Conservation (phyloP, 2,888 invertebrate species). For the Melitaea athalia region DNA sequence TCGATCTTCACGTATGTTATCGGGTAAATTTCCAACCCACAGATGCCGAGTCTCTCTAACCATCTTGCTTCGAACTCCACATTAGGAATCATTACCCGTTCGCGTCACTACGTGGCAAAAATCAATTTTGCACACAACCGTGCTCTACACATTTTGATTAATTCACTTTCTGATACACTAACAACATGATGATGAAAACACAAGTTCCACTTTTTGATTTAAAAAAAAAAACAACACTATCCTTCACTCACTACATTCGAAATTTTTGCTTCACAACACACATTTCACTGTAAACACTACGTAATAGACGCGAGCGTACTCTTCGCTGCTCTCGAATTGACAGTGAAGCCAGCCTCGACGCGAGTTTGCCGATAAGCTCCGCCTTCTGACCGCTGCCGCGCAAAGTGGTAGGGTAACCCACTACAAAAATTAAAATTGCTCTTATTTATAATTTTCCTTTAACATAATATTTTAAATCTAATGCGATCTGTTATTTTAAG, state of each 20-base stretch:
- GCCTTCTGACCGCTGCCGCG: constrained; percentile 83
- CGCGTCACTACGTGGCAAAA: constrained; percentile 84
- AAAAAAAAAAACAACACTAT: constrained; percentile 66
- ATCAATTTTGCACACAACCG: constrained; percentile 80
- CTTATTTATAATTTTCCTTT: background rate
- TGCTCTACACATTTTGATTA: constrained; percentile 79
- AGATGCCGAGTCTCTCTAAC: constrained; percentile 99
- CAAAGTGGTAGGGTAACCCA: constrained; percentile 76
- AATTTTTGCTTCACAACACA: constrained; percentile 75
- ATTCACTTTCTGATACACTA: constrained; percentile 68
- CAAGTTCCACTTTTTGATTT: constrained; percentile 64
- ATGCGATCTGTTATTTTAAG: background rate
- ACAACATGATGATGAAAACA: constrained; percentile 69
- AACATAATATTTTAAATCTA: background rate
- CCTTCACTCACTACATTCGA: constrained; percentile 80
- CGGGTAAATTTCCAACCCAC: constrained; percentile 99
- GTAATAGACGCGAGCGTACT: constrained; percentile 79
- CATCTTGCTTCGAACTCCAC: constrained; percentile 98
- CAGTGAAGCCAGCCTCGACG: constrained; percentile 80
- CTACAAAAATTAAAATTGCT: constrained; percentile 19
- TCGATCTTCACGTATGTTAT: constrained; percentile 98
- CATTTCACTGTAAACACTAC: constrained; percentile 80
- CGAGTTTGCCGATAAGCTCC: constrained; percentile 83
- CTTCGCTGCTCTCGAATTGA: constrained; percentile 81
- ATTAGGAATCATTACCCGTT: constrained; percentile 90